Evolutionary conservation across 2,888 invertebrate genomes (phyloP), one percentile per base, ranked within the genome.

Genomic region (Leptinotarsa haldemani): DNA sequence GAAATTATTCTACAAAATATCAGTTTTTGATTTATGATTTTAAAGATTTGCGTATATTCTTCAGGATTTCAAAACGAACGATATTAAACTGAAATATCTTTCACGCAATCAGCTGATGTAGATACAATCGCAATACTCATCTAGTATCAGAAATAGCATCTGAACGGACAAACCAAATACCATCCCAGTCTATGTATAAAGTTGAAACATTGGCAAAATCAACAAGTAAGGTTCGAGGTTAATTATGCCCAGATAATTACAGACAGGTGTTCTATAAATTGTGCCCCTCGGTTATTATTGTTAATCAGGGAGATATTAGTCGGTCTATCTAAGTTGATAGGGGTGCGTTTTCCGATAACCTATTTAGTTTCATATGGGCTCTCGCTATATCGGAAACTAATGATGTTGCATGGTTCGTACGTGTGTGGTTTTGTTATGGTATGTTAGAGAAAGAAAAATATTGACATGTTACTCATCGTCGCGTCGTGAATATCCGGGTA

Each of bases 221-320:
- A 84, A 84, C 83, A 84, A 83, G 84, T 83, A 80, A 79, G 82
- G 79, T 76, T 77, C 74, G 75, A 77, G 83, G 82, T 83, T 84
- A 84, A 84, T 84, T 84, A 84, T 82, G 83, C 82, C 80, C 81
- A 79, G 83, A 80, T 83, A 83, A 84, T 84, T 83, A 83, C 82
- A 79, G 83, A 83, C 84, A 83, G 84, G 83, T 84, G 84, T 83
- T 83, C 83, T 83, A 83, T 84, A 83, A 84, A 84, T 84, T 84
- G 83, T 74, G 80, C 82, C 84, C 83, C 78, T 75, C 78, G 83
- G 84, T 80, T 84, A 82, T 84, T 84, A 83, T 84, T 84, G 83
- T 83, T 84, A 84, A 84, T 84, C 84, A 84, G 78, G 77, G 81
- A 79, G 80, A 80, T 82, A 82, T 82, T 83, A 83, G 82, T 77